Base-by-base conservation (phyloP, 1,140 invertebrate genomes). In the Drosophila pseudoobscura region DNA sequence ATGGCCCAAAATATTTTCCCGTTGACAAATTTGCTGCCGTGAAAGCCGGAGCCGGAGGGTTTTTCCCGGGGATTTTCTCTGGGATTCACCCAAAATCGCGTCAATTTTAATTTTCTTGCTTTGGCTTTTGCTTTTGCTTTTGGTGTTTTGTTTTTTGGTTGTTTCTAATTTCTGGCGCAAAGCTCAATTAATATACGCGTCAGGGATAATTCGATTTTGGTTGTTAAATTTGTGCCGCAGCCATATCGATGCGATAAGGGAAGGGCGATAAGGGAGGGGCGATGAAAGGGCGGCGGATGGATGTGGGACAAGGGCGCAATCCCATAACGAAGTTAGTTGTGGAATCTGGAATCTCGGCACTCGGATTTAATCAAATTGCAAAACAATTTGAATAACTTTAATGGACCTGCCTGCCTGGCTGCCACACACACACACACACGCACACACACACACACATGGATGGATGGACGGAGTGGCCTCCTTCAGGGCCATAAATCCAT, bases 131-230 rank as follows among this genome's bases (percentile, higher is more conserved):
- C 20, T 20, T 20, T 20, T 22, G 50, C 15, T 15, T 15, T 6
- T 15, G 6, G 8, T 35, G 29, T 31, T 7, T 31, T 31, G 29
- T 31, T 6, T 39, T 39, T 39, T 13, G 52, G 52, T 44, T 47
- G 64, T 50, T 57, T 71, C 41, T 57, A 71, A 50, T 47, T 61
- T 61, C 26, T 54, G 45, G 24, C 47, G 35, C 64, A 80, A 57
- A 72, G 72, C 73, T 80, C 74, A 80, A 85, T 85, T 87, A 80
- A 78, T 87, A 78, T 87, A 64, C 46, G 56, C 51, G 69, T 57
- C 47, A 31, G 26, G 39, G 26, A 59, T 85, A 85, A 85, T 87
- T 85, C 65, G 77, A 85, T 85, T 87, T 75, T 49, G 46, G 47
- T 54, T 70, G 70, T 63, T 70, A 76, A 82, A 66, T 64, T 69